phyloP scores from a whole-genome alignment of 1,140 invertebrate species.

The Holcopasites calliopsidis region DNA sequence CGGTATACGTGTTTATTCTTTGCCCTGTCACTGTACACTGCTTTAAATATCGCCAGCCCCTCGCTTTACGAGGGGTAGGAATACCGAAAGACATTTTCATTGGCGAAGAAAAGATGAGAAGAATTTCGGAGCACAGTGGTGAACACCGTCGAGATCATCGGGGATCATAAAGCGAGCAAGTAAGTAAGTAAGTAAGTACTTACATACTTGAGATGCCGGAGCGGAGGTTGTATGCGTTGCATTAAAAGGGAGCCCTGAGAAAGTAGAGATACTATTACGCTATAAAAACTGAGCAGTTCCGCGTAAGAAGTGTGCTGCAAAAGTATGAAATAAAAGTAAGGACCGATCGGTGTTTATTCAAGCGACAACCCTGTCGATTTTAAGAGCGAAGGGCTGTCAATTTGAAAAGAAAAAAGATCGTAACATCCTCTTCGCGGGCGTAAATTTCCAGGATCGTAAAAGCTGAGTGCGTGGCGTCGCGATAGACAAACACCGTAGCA shows the following conservation, averaged over 20 bases:
- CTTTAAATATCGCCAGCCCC: slow-evolving; percentile 48
- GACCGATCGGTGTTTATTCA: neutral
- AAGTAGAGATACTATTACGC: neutral
- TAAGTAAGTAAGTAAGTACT: too few species aligned
- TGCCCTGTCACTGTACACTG: slow-evolving; percentile 58
- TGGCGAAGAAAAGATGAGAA: neutral
- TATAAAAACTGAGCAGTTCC: too few species aligned
- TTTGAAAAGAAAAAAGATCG: neutral
- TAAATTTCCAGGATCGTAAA: slow-evolving; percentile 37
- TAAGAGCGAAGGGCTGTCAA: neutral
- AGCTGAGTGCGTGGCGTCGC: slow-evolving; percentile 20
- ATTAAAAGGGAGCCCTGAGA: neutral
- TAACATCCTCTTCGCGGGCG: slow-evolving; percentile 3
- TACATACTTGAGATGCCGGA: too few species aligned
- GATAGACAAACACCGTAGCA: slow-evolving; percentile 40
- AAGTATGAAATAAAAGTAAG: neutral
- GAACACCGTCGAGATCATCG: neutral
- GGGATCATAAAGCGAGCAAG: slow-evolving; percentile 22
- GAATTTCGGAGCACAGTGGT: neutral
- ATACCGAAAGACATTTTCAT: neutral
- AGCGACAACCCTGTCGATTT: neutral
- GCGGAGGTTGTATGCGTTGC: slow-evolving; percentile 3
- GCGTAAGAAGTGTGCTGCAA: too few species aligned
- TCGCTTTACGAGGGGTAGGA: too few species aligned
- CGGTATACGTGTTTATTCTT: slow-evolving; percentile 47